phyloP scores from a whole-genome alignment of 2,888 invertebrate species.

The Orthosia incerta region DNA sequence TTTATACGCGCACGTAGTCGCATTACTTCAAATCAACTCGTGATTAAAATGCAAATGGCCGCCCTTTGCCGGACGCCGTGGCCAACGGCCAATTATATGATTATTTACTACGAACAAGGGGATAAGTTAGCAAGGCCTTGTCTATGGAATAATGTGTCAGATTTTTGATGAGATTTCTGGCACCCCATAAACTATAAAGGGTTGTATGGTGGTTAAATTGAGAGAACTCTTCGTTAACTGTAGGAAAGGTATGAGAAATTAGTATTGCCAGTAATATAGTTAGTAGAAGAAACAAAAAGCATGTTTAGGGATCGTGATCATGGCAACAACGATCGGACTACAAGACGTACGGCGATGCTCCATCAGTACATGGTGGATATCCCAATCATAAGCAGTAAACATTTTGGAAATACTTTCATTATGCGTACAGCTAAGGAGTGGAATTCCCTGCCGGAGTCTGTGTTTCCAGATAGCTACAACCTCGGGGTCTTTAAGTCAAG shows the following conservation, averaged over 20 bases:
- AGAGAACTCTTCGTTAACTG: neutral
- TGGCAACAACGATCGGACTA: too few relatives aligned
- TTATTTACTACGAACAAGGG: constrained; percentile 76
- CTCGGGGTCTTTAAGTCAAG: too few relatives aligned
- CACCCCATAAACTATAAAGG: neutral
- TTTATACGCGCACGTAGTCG: constrained; percentile 75
- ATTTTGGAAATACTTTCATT: too few relatives aligned
- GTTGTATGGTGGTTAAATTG: neutral
- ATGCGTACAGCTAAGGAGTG: too few relatives aligned
- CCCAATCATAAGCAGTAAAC: too few relatives aligned
- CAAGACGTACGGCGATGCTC: too few relatives aligned
- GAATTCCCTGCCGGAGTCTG: too few relatives aligned
- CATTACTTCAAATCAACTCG: constrained; percentile 86
- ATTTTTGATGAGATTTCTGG: constrained; percentile 45
- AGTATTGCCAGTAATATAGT: too few relatives aligned
- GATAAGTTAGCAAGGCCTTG: constrained; percentile 59
- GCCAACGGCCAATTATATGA: constrained; percentile 82
- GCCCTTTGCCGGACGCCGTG: constrained; percentile 78
- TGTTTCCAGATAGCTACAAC: too few relatives aligned
- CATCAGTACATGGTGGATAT: too few relatives aligned
- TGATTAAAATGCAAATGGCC: constrained; percentile 88
- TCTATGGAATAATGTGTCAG: constrained; percentile 51
- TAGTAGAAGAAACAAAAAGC: too few relatives aligned
- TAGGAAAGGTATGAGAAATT: neutral
- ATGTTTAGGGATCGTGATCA: too few relatives aligned